Evolutionary conservation across 2,797 vertebrate genomes (phyloP), one percentile per base, ranked within the genome.

Genomic region (Alcedo atthis): DNA sequence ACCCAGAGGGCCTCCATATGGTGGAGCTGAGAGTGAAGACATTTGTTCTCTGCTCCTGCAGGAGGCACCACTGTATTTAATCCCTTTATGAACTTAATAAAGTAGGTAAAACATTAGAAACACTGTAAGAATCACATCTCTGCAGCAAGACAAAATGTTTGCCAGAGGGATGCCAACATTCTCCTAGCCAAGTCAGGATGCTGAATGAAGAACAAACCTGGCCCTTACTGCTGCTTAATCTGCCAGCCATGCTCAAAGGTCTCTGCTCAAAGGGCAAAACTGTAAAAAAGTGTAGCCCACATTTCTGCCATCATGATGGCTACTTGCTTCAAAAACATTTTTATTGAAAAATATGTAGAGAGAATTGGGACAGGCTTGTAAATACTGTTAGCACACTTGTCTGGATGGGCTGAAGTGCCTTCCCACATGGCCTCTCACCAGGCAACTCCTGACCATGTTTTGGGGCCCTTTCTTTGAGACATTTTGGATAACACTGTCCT

Each of bases 201-300:
- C 5, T 51, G 32, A 71, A 66, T 13, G 21, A 20, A 55, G 57
- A 82, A 68, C 25, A 84, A 69, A 9, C 15, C 28, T 45, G 22
- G 20, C 9, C 28, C 32, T 61, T 78, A 15, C 43, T 68, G 86
- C 33, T 63, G 32, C 30, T 78, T 2, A 0, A 5, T 40, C 74
- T 75, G 33, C 42, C 76, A 74, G 20, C 9, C 16, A n/a, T 0
- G 0, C 37, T 55, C 37, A 15, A 57, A 51, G 8, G 8, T 30
- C 67, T 68, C 26, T 54, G 37, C 13, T 28, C 28, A 28, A 61
- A 71, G 37, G 18, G 11, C 21, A 58, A 58, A 85, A 68, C 32
- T 24, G 54, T 13, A 45, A 54, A 69, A 40, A 20, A 12, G 1
- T 21, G 30, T 2, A 81, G 17, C 7, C 18, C 35, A 18, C 32